Base-by-base conservation (phyloP, 2,113 vertebrate genomes). In the Deroptyus accipitrinus region DNA sequence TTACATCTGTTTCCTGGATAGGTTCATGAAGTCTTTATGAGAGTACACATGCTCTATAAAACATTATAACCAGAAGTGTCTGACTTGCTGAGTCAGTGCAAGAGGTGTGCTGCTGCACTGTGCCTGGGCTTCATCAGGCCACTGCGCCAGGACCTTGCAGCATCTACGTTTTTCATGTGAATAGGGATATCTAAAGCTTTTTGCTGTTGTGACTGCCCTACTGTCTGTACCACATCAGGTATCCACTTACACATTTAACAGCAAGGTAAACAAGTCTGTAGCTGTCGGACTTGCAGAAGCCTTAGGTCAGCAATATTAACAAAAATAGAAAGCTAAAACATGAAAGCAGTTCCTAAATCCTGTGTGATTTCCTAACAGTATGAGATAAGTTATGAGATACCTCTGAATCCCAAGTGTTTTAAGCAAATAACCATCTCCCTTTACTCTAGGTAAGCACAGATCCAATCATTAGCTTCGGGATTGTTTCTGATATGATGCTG, bases 1-100 rank as follows among this genome's bases (percentile, higher is more conserved):
- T 28, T 87, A 73, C 86, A 30, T 97, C 84, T 96, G 72, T 73
- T 97, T 97, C 87, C 89, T 86, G 81, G 66, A 51, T 69, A 51
- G 70, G 66, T 80, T 94, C 76, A 52, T 37, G 72, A 90, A 95
- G 73, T 54, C 91, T 90, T 94, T 66, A 51, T 11, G 31, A 49
- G 37, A 41, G 44, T 57, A 64, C 57, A 33, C 10, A 4, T n/a
- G 44, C 59, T 27, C 57, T 69, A 2, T 80, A 77, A 80, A 91
- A n/a, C n/a, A 30, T 7, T 79, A 2, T 46, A 63, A 70, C 37
- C 31, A 76, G 51, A 62, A 66, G 31, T 33, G 35, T 61, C 55
- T 13, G 27, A 1, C 19, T 85, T 37, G 23, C 48, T 48, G 63
- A 48, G 68, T 57, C 63, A 54, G 19, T 18, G 63, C 59, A 22